Base-by-base conservation (phyloP, 2,888 invertebrate species). In the Agrilus biguttatus region DNA sequence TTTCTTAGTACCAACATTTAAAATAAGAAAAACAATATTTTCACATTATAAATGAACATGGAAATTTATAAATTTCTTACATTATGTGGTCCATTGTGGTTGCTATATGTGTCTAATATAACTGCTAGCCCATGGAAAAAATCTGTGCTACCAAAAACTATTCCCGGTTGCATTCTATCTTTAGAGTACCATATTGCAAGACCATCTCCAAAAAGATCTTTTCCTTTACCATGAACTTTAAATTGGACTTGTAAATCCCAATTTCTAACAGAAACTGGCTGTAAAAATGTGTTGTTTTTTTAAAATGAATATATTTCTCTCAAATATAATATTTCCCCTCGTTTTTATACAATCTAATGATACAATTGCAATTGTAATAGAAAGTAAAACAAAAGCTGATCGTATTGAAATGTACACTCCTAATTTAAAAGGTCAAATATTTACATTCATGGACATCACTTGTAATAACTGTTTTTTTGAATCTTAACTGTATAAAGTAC, bases 241-340 rank as follows among this genome's bases (percentile, higher is more conserved):
- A 97, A 97, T 47, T 91, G 88, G 0, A 98, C 77, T 70, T 95
- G 92, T 0, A 97, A 63, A 64, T 98, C 97, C 98, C 98, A 99
- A 68, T 95, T 93, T 49, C 82, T 77, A 0, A 84, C 80, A 58
- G 74, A 71, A 47, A 89, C 83, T 12, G 95, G 92, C 88, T 89
- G 64, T 38, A 69, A 61, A 52, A 28, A 28, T 28, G 28, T 5
- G 2, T 10, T 3, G 10, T 10, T 28, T 10, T 10, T 28, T 28
- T 28, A 28, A 10, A 2, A 28, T 28, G 10, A 28, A 28, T 10
- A 28, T 34, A 33, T 34, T 39, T 39, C 10, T 13, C 13, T 35
- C 12, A 36, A 7, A 14, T 32, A 17, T 13, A 28, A 35, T 33
- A 19, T 17, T 36, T 12, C 3, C 36, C 19, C 19, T 2, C 8